Base-by-base conservation (phyloP, 2,888 invertebrate genomes). In the Anarsia innoxiella region DNA sequence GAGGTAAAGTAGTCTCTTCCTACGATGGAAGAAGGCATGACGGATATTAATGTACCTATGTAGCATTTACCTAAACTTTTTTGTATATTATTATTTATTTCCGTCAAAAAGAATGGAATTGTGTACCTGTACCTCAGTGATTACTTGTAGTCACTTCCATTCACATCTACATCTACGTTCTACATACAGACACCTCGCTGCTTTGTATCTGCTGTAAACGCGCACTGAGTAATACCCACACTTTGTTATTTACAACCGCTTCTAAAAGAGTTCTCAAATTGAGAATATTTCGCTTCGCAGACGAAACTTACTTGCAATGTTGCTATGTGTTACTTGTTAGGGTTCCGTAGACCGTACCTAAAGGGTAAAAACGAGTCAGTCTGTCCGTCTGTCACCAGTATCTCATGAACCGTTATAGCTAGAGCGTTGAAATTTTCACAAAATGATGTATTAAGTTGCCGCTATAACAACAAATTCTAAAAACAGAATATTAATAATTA, bases 181-280 rank as follows among this genome's bases (percentile, higher is more conserved):
- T 3, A 19, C 19, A 19, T 19, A 19, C 19, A 19, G 19, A 19
- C 3, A 19, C 19, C 19, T 2, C 27, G 4, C 12, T 9, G 27
- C 27, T 12, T 27, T 3, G 12, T 2, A 3, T 27, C 9, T 3
- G 4, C 12, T 12, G 11, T 27, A 10, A 10, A 27, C 27, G n/a
- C n/a, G 4, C 2, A 12, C 27, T 27, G 2, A 12, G 12, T 27
- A 2, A 27, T 27, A 25, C 12, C 12, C 27, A 27, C 27, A 27
- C 27, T 27, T 27, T 27, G 27, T 27, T 27, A 27, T 27, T 27
- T 27, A 27, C 27, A 4, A 9, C 12, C 27, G 2, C 27, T 9
- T 19, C n/a, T 25, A 25, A 25, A 25, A 3, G 25, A 25, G 10
- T 8, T 25, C 6, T 2, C 4, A 27, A 27, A 27, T 27, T 10